Evolutionary conservation across 2,797 vertebrate genomes (phyloP), one percentile per base, ranked within the genome.

Genomic region (Nyctalus aviator): DNA sequence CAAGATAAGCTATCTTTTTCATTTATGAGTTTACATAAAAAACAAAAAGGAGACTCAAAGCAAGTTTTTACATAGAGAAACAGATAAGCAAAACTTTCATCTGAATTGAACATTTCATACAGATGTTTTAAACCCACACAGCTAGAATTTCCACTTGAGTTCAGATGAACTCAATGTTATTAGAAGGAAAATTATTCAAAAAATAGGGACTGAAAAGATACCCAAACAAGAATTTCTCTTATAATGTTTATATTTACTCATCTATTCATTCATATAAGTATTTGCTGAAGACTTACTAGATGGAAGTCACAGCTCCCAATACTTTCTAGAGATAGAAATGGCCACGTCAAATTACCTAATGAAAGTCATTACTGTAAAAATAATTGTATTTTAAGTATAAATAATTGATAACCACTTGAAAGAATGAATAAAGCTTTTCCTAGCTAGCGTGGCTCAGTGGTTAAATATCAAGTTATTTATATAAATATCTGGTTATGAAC

Each of bases 371-470:
- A 73, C 50, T 44, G 73, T 55, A 68, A 93, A 79, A 84, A 81
- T 73, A 85, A 44, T 37, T 96, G 15, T 37, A 68, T 78, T 89
- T 86, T 76, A 93, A 88, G 37, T 81, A 82, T 44, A 94, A 57
- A 87, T 17, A 96, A 73, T 27, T 59, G 57, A 69, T 53, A 92
- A 73, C 21, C 30, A 84, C 35, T 50, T 90, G 21, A 76, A 92
- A 91, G 66, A 59, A 77, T 66, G 66, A 59, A 77, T 66, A 62
- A 77, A 46, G 0, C 17, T 44, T 93, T 94, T 83, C 35, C 3
- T 79, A 25, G 23, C 57, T 11, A 25, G 57, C 23, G 5, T 25
- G 23, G 57, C 23, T 59, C 23, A 59, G 57, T 59, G 57, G 11
- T 59, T 25, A 23, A 59, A 12, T 23, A 59, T 59, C 23, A 10